Evolutionary conservation across 2,888 invertebrate species (phyloP), one percentile per base, ranked within the genome.

Genomic region (Orthonychiurus folsomi): DNA sequence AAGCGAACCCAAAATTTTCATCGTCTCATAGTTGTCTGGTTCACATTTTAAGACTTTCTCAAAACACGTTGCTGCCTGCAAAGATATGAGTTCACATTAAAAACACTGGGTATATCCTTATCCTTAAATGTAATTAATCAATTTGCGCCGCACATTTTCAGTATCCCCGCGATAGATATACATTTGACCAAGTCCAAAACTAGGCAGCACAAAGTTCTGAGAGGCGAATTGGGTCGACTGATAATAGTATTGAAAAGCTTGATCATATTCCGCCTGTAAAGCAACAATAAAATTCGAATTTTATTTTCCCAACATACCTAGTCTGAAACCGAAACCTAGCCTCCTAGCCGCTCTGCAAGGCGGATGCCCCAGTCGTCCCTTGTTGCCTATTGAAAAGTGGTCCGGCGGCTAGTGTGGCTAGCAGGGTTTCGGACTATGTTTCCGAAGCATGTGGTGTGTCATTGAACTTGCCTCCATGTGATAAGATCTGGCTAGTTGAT

Each of bases 121-220:
- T 2, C 9, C 27, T 60, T 5, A 5, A 25, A 20, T 56, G 27
- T 25, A 27, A 26, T 56, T 2, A 18, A n/a, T n/a, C 9, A n/a
- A 21, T 12, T 9, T 24, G 52, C 15, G 3, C 80, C 83, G 83
- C 81, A 89, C 90, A 79, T 92, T 92, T 79, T 95, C 94, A 1
- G 88, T 86, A 76, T 99, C 97, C 0, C 93, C 93, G 76, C 96
- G 83, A 76, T 95, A 91, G 70, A 99, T 94, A 76, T 99, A 97
- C 95, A 99, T 97, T 78, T 99, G 99, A 0, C 99, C 99, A 0
- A 99, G 82, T 0, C 99, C 99, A 78, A 93, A 99, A 79, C 94
- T 93, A 0, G 99, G 99, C 61, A 99, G 79, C 0, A 99, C 93
- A 80, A 99, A 99, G 75, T 86, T 87, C 1, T 90, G 83, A 0